Evolutionary conservation across 2,888 invertebrate species (phyloP).

Genomic region (Agapostemon virescens): DNA sequence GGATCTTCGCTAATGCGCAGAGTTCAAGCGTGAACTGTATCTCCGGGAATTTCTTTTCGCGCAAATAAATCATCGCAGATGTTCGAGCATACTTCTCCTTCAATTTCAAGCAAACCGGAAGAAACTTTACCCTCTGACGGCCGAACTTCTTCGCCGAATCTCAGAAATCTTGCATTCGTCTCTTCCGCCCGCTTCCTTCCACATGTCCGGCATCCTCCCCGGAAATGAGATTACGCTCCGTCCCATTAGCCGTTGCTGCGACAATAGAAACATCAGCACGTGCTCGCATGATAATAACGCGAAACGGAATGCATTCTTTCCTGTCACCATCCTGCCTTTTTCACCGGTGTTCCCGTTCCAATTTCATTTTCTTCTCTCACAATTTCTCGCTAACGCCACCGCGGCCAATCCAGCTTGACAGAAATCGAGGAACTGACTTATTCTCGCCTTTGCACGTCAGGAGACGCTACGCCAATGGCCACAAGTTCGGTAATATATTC

Average conservation of each 20-base stretch:
- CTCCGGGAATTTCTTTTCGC: slow-evolving; percentile 18
- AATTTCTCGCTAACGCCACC: too few relatives aligned
- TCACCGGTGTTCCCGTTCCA: too few relatives aligned
- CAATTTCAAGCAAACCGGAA: slow-evolving; percentile 13
- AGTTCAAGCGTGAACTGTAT: slow-evolving; percentile 24
- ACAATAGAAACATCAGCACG: background rate
- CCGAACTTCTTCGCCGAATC: background rate
- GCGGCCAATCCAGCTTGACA: too few relatives aligned
- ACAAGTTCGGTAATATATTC: too few relatives aligned
- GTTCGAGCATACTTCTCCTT: slow-evolving; percentile 23
- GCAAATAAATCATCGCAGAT: slow-evolving; percentile 36
- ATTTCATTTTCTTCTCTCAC: too few relatives aligned
- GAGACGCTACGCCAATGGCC: too few relatives aligned
- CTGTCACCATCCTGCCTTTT: too few relatives aligned
- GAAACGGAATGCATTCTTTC: too few relatives aligned
- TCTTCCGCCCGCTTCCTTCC: slow-evolving; percentile 6
- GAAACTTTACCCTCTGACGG: slow-evolving; percentile 14
- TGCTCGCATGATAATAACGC: background rate
- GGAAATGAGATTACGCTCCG: slow-evolving; percentile 36
- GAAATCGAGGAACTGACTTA: too few relatives aligned
- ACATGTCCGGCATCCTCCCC: background rate
- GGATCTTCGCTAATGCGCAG: background rate
- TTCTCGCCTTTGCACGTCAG: too few relatives aligned
- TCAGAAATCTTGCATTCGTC: slow-evolving; percentile 10
- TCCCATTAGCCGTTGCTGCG: slow-evolving; percentile 17